Evolutionary conservation across 2,113 vertebrate species (phyloP).

Genomic region (Cynopterus brachyotis): DNA sequence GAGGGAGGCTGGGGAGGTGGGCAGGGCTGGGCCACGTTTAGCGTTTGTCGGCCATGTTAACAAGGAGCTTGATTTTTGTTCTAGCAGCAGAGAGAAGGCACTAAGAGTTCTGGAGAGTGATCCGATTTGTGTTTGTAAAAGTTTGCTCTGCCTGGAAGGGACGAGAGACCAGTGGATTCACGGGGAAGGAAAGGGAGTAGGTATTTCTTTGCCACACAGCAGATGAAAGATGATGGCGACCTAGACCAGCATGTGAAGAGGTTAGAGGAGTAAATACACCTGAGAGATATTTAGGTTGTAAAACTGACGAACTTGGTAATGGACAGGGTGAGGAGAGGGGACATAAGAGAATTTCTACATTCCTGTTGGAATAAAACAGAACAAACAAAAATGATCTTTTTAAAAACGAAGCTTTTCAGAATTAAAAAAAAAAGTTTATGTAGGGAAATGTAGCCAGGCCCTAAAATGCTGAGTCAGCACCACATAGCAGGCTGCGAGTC

Average conservation of each 20-base stretch:
- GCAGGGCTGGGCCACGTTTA: not conserved
- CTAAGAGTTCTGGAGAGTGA: not conserved
- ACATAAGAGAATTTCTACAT: not conserved
- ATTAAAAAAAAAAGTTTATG: not conserved
- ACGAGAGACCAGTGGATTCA: not conserved
- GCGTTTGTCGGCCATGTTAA: accelerated
- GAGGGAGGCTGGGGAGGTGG: not conserved
- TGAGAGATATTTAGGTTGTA: not conserved
- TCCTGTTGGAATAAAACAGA: not conserved
- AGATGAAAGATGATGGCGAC: not conserved
- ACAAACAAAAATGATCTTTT: not conserved
- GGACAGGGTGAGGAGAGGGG: not conserved
- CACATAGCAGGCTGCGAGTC: not conserved
- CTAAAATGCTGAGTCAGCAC: not conserved
- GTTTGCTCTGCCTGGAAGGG: not conserved
- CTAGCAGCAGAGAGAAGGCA: not conserved
- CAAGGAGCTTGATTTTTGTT: not conserved
- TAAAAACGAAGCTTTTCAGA: not conserved
- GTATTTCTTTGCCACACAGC: not conserved
- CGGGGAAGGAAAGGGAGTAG: no score
- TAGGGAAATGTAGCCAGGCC: not conserved
- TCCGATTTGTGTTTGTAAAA: not conserved
- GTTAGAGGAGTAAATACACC: not conserved
- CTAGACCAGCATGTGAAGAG: not conserved
- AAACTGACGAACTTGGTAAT: not conserved